These are phyloP conservation scores for Phaenicophaeus curvirostris DNA, from an alignment of 2,797 vertebrate species.

Conservation along the genomic window DNA sequence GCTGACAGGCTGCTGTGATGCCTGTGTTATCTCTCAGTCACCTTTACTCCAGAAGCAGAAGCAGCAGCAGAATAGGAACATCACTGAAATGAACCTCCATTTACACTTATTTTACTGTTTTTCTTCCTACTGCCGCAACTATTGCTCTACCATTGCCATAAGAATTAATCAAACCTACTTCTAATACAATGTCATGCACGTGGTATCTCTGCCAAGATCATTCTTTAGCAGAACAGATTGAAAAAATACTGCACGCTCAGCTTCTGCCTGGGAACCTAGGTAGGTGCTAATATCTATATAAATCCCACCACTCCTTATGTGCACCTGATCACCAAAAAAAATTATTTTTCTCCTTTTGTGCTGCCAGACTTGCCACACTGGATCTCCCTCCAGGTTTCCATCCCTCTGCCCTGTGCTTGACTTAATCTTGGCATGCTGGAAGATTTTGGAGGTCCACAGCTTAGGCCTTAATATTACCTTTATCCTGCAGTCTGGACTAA, in stretches of 20 bases:
- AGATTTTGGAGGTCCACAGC: background rate
- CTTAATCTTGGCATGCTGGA: background rate
- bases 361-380: background rate
- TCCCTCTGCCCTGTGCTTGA: background rate
- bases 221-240: background rate
- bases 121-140: background rate
- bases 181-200: background rate
- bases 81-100: background rate
- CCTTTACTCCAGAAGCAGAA: background rate
- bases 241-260: background rate
- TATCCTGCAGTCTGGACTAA: background rate
- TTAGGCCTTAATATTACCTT: background rate
- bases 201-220: background rate
- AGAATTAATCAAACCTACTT: conserved; percentile 4
- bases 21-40: background rate
- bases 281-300: background rate
- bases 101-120: background rate
- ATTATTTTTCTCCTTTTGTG: background rate
- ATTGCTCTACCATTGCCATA: background rate
- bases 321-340: background rate
- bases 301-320: background rate
- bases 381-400: background rate
- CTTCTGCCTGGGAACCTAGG: background rate
- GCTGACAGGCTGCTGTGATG: background rate
- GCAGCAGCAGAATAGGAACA: background rate